Conservation (phyloP, 1,140 invertebrate genomes). For the Pararge aegeria region DNA sequence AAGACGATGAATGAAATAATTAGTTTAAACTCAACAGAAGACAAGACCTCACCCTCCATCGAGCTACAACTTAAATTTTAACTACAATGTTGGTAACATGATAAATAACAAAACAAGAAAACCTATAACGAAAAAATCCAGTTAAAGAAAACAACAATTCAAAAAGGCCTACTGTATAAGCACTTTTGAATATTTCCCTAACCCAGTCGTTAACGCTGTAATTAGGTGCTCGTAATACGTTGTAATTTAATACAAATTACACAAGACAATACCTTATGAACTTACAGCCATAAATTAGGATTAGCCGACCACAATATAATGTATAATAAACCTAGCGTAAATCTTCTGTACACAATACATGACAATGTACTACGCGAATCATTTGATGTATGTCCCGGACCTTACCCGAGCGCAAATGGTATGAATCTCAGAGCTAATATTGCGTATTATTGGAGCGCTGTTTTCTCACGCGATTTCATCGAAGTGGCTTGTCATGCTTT, state of each 20-base stretch:
- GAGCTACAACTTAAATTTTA: too few relatives aligned
- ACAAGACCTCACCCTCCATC: too few relatives aligned
- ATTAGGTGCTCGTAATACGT: background rate
- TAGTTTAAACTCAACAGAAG: too few relatives aligned
- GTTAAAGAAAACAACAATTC: too few relatives aligned
- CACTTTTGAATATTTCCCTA: background rate
- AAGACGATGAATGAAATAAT: too few relatives aligned
- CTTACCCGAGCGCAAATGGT: background rate
- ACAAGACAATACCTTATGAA: background rate
- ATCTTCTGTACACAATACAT: slow-evolving; percentile 24
- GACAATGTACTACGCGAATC: slow-evolving; percentile 13
- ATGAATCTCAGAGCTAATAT: background rate
- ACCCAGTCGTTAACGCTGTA: background rate
- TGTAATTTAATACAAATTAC: background rate
- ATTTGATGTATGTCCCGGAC: slow-evolving; percentile 28
- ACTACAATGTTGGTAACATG: too few relatives aligned
- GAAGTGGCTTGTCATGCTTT: too few relatives aligned
- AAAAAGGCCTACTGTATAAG: too few relatives aligned
- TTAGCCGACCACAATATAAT: slow-evolving; percentile 9
- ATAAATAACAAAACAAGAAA: too few relatives aligned
- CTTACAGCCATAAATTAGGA: slow-evolving; percentile 22
- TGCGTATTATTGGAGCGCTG: background rate
- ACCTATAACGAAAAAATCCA: too few relatives aligned
- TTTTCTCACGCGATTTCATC: background rate
- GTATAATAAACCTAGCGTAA: slow-evolving; percentile 13